phyloP scores from a whole-genome alignment of 37 sponge, comb jelly and placozoan genomes.

The Agelas oroides region DNA sequence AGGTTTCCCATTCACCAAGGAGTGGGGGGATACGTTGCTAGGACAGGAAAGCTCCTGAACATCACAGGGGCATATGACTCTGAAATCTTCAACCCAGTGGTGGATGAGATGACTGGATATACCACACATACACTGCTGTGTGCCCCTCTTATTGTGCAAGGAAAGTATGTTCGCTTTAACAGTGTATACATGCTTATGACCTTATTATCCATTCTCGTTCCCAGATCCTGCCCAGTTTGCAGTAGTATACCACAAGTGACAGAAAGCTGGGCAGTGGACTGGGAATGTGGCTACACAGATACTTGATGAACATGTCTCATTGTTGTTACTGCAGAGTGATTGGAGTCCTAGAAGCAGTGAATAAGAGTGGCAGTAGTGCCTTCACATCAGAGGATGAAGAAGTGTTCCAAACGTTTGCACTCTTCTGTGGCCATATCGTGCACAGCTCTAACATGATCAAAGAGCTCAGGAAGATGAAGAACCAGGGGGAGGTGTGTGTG shows the following conservation, averaged over 20 bases:
- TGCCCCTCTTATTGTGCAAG: slow-evolving; percentile 61
- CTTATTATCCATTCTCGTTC: too few species aligned
- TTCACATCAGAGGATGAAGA: slow-evolving; percentile 42
- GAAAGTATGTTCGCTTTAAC: too few species aligned
- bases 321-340: slow-evolving; percentile 59
- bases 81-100: slow-evolving; percentile 39
- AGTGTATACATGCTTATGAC: too few species aligned
- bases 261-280: too few species aligned
- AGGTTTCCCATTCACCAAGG: slow-evolving; percentile 61
- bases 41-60: slow-evolving; percentile 45
- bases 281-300: too few species aligned
- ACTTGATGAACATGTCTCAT: too few species aligned
- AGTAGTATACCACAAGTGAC: too few species aligned
- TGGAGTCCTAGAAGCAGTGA: slow-evolving; percentile 66
- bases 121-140: slow-evolving; percentile 59
- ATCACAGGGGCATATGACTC: slow-evolving; percentile 21
- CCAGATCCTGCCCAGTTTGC: too few species aligned
- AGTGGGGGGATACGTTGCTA: slow-evolving; percentile 50
- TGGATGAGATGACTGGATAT: slow-evolving; percentile 72
- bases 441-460: neutral
- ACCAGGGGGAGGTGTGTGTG: slow-evolving; percentile 18
- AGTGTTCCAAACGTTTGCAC: neutral
- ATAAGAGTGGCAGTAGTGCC: slow-evolving; percentile 62
- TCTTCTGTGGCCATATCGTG: slow-evolving; percentile 2
- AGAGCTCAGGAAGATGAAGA: neutral